A percentile compares a stretch with the other conserved stretches of the same genome.
phyloP scores from a whole-genome alignment of 2,797 vertebrate species.

The Enteromius paludinosus region DNA sequence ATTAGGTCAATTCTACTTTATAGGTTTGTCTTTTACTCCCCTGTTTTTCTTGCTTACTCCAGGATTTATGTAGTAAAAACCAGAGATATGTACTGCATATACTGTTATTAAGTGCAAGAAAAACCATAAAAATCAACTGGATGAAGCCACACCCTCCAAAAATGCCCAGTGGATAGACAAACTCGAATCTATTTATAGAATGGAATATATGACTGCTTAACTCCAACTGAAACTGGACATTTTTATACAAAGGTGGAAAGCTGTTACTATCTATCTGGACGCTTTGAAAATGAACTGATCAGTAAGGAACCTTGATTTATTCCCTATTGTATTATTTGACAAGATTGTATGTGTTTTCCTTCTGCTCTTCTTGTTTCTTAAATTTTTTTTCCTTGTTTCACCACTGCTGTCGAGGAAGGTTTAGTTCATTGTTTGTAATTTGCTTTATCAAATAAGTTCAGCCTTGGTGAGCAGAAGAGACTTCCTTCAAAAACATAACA shows the following conservation, averaged over 20 bases:
- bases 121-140: background rate
- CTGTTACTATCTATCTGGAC: constrained; percentile 7
- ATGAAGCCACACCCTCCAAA: background rate
- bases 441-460: background rate
- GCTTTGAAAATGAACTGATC: too few relatives aligned
- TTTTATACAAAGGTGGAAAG: constrained; percentile 7
- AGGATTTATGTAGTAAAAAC: background rate
- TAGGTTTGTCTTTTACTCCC: background rate
- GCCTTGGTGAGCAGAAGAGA: background rate
- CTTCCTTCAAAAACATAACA: background rate
- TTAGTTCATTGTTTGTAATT: background rate
- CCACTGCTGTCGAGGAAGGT: background rate
- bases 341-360: too few relatives aligned
- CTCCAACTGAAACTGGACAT: constrained; percentile 19
- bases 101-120: background rate
- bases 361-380: too few relatives aligned
- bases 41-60: background rate
- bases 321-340: too few relatives aligned
- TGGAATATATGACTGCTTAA: too few relatives aligned
- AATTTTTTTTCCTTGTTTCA: background rate
- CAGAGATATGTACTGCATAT: background rate
- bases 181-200: too few relatives aligned
- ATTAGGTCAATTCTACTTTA: background rate
- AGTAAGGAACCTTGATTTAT: too few relatives aligned
- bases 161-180: too few relatives aligned